A percentile compares a stretch with the other conserved stretches of the same genome.
Evolutionary conservation across 1,140 invertebrate genomes (phyloP).

Genomic region (Pogonomyrmex barbatus): DNA sequence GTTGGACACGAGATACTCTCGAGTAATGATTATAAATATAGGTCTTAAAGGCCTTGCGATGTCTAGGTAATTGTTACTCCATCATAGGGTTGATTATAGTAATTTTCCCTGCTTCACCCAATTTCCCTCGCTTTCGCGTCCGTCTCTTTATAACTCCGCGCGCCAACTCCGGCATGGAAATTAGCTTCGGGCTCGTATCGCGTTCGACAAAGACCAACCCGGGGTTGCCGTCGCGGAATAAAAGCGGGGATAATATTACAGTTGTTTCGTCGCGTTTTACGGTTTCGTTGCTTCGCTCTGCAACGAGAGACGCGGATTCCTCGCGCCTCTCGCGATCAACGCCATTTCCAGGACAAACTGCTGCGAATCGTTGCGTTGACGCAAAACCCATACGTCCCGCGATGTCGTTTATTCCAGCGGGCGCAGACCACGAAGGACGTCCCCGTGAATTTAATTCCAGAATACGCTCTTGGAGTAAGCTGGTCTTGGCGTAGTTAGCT

Average conservation of each 20-base stretch:
- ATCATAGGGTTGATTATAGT: conserved; percentile 66
- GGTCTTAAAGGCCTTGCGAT: conserved; percentile 44
- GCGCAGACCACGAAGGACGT: too few relatives aligned
- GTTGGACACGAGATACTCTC: background rate
- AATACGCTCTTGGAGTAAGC: background rate
- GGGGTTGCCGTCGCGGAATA: conserved; percentile 44
- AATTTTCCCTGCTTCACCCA: conserved; percentile 63
- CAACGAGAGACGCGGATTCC: background rate
- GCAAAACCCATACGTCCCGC: background rate
- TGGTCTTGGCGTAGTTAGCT: background rate
- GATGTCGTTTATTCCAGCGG: background rate
- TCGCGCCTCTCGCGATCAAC: background rate
- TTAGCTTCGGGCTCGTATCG: conserved; percentile 60
- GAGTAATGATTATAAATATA: conserved; percentile 24
- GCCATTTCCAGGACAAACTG: background rate
- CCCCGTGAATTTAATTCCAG: background rate
- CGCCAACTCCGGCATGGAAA: conserved; percentile 47
- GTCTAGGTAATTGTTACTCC: conserved; percentile 71
- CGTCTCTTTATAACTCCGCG: conserved; percentile 41
- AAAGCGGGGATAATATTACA: conserved; percentile 54
- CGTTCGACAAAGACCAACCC: conserved; percentile 42
- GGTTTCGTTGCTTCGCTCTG: background rate
- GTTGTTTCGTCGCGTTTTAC: conserved; percentile 26
- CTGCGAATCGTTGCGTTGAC: background rate
- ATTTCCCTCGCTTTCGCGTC: conserved; percentile 43